A percentile compares a stretch with the other conserved stretches of the same genome.
phyloP scores from a whole-genome alignment of 2,888 invertebrate genomes.

The Sinelater perroti region DNA sequence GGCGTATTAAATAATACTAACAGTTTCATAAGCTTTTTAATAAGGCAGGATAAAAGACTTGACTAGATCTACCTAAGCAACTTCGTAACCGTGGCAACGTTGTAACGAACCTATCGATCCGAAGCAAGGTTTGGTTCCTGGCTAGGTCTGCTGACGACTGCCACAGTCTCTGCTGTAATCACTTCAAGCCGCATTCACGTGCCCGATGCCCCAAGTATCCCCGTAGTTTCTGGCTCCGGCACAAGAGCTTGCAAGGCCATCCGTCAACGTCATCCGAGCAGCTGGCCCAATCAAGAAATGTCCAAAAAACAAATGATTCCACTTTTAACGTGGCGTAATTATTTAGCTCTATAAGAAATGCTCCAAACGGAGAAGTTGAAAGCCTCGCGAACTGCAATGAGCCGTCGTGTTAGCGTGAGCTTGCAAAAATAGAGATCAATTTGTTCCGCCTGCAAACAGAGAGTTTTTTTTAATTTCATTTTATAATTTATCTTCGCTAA shows the following conservation, averaged over 20 bases:
- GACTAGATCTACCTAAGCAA: constrained; percentile 1
- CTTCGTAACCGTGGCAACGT: constrained; percentile 32
- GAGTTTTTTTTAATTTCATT: no score
- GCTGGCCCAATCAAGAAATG: constrained; percentile 44
- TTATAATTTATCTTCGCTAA: no score
- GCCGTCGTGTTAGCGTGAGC: no score
- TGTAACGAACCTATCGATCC: constrained; percentile 43
- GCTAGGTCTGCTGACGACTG: constrained; percentile 34
- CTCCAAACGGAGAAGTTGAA: no score
- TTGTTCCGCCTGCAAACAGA: no score
- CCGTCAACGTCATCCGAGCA: constrained; percentile 43
- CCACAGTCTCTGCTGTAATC: constrained; percentile 32
- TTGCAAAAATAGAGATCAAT: no score
- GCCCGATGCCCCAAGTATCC: constrained; percentile 27
- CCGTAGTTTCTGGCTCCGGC: constrained; percentile 31
- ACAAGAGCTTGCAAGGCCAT: constrained; percentile 35
- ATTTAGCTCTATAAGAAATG: constrained; percentile 35
- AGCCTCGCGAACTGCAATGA: no score
- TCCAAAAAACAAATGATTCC: constrained; percentile 44
- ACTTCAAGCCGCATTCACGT: constrained; percentile 34
- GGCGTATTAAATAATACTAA: no score
- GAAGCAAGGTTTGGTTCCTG: constrained; percentile 27
- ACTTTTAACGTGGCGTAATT: constrained; percentile 38
- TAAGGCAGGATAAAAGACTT: no score
- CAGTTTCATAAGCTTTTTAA: no score